Conservation (phyloP, 2,113 vertebrate species). For the Paraplagusia blochii region DNA sequence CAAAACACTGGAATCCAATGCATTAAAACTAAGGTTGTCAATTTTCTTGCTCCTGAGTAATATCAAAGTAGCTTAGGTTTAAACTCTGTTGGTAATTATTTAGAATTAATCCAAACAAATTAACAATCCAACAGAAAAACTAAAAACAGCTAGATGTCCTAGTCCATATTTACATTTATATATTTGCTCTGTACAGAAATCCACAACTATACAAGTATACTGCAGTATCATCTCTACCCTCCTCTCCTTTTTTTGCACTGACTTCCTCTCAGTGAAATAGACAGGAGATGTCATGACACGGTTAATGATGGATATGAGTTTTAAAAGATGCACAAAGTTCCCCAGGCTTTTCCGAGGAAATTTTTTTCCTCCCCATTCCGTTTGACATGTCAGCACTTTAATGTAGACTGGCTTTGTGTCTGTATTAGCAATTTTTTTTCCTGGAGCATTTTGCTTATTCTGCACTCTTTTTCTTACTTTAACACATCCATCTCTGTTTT, state of each 20-base stretch:
- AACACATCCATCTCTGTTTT: conserved; percentile 2
- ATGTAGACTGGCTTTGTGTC: conserved; percentile 13
- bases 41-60: no score
- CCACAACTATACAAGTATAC: no score
- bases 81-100: no score
- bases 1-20: no score
- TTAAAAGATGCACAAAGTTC: conserved; percentile 24
- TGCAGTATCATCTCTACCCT: no score
- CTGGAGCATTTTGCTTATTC: conserved; percentile 23
- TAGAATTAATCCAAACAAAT: no score
- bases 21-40: no score
- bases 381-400: conserved; percentile 29
- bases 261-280: conserved; percentile 35
- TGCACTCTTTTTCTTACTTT: conserved; percentile 6
- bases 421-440: conserved; percentile 7
- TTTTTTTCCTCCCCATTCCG: conserved; percentile 14
- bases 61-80: no score
- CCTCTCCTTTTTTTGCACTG: conserved; percentile 25
- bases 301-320: conserved; percentile 7
- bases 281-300: conserved; percentile 35
- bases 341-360: conserved; percentile 1
- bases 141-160: no score
- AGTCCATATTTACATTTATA: no score
- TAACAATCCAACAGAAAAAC: no score
- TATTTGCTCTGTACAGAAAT: no score